phyloP scores from a whole-genome alignment of 2,888 invertebrate species.

The Agrochola litura region DNA sequence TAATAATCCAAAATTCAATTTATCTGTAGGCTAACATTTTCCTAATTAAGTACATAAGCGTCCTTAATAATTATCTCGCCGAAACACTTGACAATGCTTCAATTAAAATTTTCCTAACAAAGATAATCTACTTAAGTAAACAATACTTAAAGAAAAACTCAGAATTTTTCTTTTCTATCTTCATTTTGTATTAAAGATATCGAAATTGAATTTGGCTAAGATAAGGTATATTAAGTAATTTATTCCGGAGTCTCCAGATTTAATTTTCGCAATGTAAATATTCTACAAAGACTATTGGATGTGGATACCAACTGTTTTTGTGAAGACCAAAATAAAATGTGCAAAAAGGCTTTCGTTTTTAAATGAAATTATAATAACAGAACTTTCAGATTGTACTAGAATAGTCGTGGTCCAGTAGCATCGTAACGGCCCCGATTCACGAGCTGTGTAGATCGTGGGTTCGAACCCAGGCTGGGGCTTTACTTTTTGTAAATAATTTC shows the following conservation, averaged over 20 bases:
- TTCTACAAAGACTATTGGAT: background rate
- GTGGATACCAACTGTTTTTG: background rate
- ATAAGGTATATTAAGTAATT: conserved; percentile 6
- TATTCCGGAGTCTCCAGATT: conserved; percentile 1
- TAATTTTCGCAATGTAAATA: conserved; percentile 3
- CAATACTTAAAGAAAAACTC: conserved; percentile 2
- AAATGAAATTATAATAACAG: background rate
- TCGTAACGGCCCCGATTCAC: too few species aligned
- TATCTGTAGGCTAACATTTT: background rate
- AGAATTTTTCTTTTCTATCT: conserved; percentile 7
- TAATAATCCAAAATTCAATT: background rate
- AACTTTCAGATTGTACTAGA: background rate
- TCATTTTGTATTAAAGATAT: conserved; percentile 15
- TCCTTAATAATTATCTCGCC: conserved; percentile 9
- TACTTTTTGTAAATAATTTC: too few species aligned
- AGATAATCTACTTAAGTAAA: too few species aligned
- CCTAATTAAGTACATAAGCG: conserved; percentile 24
- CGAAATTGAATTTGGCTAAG: conserved; percentile 22
- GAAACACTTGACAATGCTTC: conserved; percentile 17
- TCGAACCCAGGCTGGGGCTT: too few species aligned
- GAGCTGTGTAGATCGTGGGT: too few species aligned
- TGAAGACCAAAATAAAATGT: background rate
- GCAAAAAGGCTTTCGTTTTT: background rate
- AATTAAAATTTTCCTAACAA: conserved; percentile 7
- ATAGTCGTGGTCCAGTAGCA: too few species aligned